These are phyloP conservation scores for Cryptotermes secundus DNA, from an alignment of 1,140 invertebrate species.

Conservation along the genomic window DNA sequence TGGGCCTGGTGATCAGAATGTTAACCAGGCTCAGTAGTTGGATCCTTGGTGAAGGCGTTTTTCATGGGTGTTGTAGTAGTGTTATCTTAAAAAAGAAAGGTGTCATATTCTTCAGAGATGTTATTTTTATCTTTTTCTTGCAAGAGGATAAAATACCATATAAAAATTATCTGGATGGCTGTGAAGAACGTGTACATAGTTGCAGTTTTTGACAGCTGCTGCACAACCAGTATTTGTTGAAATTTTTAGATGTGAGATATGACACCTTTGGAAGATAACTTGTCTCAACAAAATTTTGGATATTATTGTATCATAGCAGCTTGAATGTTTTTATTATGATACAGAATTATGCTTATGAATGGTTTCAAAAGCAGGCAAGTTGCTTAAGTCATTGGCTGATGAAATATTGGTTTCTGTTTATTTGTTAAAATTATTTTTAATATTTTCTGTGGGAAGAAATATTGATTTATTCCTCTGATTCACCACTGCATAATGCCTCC, in stretches of 20 bases:
- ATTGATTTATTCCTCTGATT: background rate
- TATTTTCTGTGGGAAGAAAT: background rate
- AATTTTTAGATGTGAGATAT: background rate
- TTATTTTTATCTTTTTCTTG: background rate
- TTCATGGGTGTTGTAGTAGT: background rate
- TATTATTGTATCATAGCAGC: background rate
- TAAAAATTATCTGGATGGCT: background rate
- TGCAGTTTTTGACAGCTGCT: conserved; percentile 14
- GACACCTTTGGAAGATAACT: background rate
- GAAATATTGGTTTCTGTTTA: background rate
- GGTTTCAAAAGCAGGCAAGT: background rate
- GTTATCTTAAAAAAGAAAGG: background rate
- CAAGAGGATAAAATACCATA: background rate
- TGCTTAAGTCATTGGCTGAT: conserved; percentile 2
- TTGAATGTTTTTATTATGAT: background rate
- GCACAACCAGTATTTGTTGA: background rate
- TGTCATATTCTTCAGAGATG: background rate
- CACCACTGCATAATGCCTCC: background rate
- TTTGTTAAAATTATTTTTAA: background rate
- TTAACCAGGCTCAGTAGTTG: background rate
- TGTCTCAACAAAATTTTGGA: background rate
- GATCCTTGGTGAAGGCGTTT: background rate
- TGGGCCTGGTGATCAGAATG: conserved; percentile 2
- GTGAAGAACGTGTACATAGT: conserved; percentile 1
- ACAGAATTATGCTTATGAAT: background rate